Conservation (phyloP, 30 jellyfish, hydroid and myxozoan genomes). For the Mastigias papua region DNA sequence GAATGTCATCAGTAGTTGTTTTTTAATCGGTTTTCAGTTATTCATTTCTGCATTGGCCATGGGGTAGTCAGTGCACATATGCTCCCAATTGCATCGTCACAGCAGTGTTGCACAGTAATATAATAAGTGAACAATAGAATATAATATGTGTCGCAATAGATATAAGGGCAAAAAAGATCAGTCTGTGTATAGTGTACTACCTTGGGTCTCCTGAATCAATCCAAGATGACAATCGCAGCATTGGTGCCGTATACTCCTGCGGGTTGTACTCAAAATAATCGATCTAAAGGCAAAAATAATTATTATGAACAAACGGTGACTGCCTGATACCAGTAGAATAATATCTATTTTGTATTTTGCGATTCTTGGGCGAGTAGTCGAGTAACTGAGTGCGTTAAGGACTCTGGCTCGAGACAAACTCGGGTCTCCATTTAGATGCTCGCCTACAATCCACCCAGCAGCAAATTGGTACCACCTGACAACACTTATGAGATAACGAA, state of each 20-base stretch:
- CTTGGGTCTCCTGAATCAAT: conserved; percentile 56
- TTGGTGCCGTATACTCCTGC: conserved; percentile 54
- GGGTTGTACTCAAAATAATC: conserved; percentile 60
- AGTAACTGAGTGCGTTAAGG: neutral
- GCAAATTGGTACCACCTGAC: neutral
- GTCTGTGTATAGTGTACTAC: neutral
- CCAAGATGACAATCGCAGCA: conserved; percentile 43
- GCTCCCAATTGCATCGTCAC: too few relatives aligned
- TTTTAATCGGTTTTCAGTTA: too few relatives aligned
- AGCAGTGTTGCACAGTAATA: too few relatives aligned
- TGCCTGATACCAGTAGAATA: neutral
- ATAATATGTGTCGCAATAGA: neutral
- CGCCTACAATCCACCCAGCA: neutral
- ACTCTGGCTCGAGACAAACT: neutral
- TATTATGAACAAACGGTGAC: neutral
- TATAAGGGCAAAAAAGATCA: neutral
- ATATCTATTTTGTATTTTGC: too few relatives aligned
- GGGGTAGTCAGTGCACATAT: too few relatives aligned
- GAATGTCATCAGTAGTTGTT: too few relatives aligned
- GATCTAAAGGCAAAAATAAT: conserved; percentile 7
- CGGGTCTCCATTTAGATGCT: neutral
- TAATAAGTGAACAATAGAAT: neutral
- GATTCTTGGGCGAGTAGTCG: neutral
- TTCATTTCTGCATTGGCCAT: too few relatives aligned
- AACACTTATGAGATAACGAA: neutral